Base-by-base conservation (phyloP, 1,140 invertebrate species). In the Thaumatotibia leucotreta region DNA sequence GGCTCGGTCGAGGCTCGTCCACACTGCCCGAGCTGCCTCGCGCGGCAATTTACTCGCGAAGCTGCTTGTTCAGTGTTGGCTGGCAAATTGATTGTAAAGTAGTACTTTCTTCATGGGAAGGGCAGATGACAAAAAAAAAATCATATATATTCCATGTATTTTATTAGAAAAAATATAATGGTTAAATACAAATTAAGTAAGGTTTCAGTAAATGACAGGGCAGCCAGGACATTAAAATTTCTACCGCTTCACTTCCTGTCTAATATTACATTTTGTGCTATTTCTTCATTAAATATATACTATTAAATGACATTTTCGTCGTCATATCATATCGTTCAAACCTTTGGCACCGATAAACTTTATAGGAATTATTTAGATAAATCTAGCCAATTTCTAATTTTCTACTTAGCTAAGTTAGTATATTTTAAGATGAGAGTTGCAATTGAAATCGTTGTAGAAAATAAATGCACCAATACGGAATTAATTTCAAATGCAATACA, bases 391-490 rank as follows among this genome's bases (percentile, higher is more conserved):
- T 58, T 45, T 45, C 52, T 31, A 24, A 54, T n/a, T 24, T 24
- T 50, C 22, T 54, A 58, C 52, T 54, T 27, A 54, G n/a, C 35
- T 45, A 45, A 14, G 52, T 49, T 4, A 49, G 14, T 27, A 24
- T 10, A 27, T 11, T 27, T 4, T 27, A 11, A 22, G 45, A 22
- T 54, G 10, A 24, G n/a, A n/a, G 14, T 29, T 29, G 1, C 4
- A 58, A 2, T 27, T 29, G 24, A 17, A 58, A 58, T 29, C 29
- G 22, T 24, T 29, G 14, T 58, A 24, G 11, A 54, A 58, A 72
- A 77, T 84, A 87, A 84, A 85, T 83, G 82, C 81, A 87, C 78
- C 80, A 79, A 77, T 70, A 66, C 74, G 70, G 76, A 77, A 80
- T 72, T 70, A 67, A 68, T 29, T 29, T 68, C 68, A 72, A 66